Conservation (phyloP, 2,888 invertebrate species). For the Theristus sp. region DNA sequence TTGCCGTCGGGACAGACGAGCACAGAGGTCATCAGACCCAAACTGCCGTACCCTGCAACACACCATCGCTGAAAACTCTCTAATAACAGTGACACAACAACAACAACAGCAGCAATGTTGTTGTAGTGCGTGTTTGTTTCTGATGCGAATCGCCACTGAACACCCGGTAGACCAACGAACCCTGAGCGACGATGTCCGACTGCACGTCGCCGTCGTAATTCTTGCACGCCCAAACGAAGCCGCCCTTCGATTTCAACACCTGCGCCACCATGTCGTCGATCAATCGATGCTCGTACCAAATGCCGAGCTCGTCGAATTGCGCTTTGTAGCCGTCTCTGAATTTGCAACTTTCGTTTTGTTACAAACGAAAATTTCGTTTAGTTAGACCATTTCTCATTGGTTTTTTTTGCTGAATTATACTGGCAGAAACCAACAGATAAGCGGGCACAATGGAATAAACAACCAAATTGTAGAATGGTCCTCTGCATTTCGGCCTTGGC, state of each 20-base stretch:
- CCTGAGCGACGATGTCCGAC: conserved; percentile 65
- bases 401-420: too few relatives aligned
- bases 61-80: too few relatives aligned
- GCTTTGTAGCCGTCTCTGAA: conserved; percentile 43
- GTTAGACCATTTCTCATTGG: too few relatives aligned
- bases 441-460: too few relatives aligned
- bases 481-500: too few relatives aligned
- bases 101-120: too few relatives aligned
- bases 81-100: background rate
- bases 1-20: conserved; percentile 42
- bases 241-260: conserved; percentile 54
- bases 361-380: too few relatives aligned
- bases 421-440: too few relatives aligned
- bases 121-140: too few relatives aligned
- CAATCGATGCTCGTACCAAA: conserved; percentile 75
- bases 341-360: background rate
- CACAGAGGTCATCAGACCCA: conserved; percentile 52
- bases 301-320: conserved; percentile 52
- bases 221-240: conserved; percentile 46
- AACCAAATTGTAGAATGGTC: too few relatives aligned
- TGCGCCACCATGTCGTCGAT: conserved; percentile 71
- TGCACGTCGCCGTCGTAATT: conserved; percentile 54
- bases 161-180: conserved; percentile 18
- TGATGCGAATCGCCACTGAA: too few relatives aligned
- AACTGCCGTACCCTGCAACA: conserved; percentile 48